Conservation (phyloP, 2,113 vertebrate genomes). For the Toxotes chatareus region DNA sequence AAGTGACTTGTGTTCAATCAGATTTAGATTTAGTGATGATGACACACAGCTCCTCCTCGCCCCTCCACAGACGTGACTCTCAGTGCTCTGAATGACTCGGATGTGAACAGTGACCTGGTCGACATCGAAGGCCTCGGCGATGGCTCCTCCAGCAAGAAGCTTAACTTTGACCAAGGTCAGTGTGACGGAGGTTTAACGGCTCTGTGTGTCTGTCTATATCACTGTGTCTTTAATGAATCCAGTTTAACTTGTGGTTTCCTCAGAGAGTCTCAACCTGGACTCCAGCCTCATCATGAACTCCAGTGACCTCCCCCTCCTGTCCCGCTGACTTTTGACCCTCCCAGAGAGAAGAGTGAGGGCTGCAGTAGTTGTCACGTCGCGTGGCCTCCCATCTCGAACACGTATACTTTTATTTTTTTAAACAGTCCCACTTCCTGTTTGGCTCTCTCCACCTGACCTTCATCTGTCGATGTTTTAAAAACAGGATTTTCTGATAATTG, state of each 20-base stretch:
- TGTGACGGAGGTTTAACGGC: neutral
- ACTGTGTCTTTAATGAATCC: neutral
- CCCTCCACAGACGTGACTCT: conserved; percentile 88
- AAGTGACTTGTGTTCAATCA: neutral
- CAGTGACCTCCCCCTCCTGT: conserved; percentile 86
- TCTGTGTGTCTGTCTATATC: neutral
- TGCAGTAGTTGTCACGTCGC: neutral
- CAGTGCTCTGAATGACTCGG: conserved; percentile 91
- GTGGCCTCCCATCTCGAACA: no score
- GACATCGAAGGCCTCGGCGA: conserved; percentile 92
- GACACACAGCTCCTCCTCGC: neutral
- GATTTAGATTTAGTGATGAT: neutral
- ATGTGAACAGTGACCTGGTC: conserved; percentile 93
- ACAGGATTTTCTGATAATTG: no score
- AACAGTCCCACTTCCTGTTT: neutral
- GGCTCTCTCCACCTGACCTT: neutral
- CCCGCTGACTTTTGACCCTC: conserved; percentile 78
- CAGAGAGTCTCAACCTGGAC: conserved; percentile 92
- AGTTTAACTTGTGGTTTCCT: conserved; percentile 35
- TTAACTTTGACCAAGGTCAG: conserved; percentile 93
- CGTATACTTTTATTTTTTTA: neutral
- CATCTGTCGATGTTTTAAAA: no score
- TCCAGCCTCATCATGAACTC: conserved; percentile 91
- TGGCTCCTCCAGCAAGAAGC: conserved; percentile 88
- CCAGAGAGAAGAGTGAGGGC: neutral